phyloP scores from a whole-genome alignment of 92 coral and sea anemone species.

The Porites cylindrica region DNA sequence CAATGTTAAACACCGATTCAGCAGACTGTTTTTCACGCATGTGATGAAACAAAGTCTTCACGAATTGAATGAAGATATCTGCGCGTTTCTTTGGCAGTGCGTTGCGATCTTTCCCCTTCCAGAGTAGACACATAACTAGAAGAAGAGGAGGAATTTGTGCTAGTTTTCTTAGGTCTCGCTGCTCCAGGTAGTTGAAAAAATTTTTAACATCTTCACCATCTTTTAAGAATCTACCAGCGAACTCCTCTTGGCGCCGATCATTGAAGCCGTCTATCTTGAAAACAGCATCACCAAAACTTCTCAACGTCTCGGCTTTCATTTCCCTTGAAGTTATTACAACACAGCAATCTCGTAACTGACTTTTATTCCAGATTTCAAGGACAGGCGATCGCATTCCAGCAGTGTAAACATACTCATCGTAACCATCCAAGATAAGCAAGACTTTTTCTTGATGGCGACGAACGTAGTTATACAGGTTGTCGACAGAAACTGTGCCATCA shows the following conservation, averaged over 20 bases:
- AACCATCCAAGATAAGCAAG: conserved; percentile 8
- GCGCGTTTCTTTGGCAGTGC: conserved; percentile 7
- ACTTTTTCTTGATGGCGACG: conserved; percentile 11
- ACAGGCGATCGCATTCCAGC: conserved; percentile 3
- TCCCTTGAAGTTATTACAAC: conserved; percentile 5
- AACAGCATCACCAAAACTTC: background rate
- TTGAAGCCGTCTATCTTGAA: background rate
- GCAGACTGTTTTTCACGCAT: background rate
- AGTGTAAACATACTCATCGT: conserved; percentile 4
- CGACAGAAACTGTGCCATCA: background rate
- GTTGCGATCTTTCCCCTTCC: background rate
- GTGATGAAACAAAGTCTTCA: background rate
- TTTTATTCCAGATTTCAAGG: background rate
- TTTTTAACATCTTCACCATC: background rate
- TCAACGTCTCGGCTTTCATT: background rate
- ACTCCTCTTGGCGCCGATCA: background rate
- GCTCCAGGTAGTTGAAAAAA: background rate
- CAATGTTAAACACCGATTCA: background rate
- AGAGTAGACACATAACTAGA: background rate
- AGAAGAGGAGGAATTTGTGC: conserved; percentile 20
- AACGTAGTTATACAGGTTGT: background rate
- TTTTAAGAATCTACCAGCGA: background rate
- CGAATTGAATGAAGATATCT: background rate
- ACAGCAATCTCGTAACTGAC: background rate
- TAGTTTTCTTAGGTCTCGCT: background rate